Evolutionary conservation across 2,113 vertebrate genomes (phyloP).

Genomic region (Alethe diademata): DNA sequence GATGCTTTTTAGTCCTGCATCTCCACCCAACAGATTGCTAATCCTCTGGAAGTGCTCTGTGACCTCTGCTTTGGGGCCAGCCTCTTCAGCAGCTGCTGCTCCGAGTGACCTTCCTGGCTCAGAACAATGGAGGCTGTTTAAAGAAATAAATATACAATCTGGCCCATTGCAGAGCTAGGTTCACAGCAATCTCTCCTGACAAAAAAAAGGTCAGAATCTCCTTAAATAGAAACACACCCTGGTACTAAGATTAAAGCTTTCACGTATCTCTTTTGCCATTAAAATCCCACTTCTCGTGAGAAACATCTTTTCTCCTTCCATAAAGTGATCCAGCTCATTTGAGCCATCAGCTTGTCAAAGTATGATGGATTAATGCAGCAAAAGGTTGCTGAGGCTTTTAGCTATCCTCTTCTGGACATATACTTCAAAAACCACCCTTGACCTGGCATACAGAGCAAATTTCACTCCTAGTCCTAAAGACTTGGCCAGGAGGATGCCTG

Average conservation of each 20-base stretch:
- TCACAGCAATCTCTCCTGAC: neutral
- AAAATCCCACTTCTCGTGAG: neutral
- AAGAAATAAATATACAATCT: neutral
- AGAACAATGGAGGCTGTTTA: neutral
- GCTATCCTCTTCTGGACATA: neutral
- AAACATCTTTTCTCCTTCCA: neutral
- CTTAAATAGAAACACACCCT: neutral
- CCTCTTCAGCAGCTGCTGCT: constrained; percentile 15
- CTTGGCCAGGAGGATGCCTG: constrained; percentile 6
- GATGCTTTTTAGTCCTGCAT: neutral
- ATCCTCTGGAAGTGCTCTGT: neutral
- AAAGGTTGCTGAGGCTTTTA: constrained; percentile 6
- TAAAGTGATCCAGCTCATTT: neutral
- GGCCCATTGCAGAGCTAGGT: neutral
- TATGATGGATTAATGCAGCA: neutral
- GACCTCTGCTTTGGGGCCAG: neutral
- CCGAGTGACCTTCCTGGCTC: neutral
- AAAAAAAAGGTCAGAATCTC: neutral
- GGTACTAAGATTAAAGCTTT: neutral
- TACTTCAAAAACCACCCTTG: constrained; percentile 15
- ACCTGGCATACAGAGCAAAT: neutral
- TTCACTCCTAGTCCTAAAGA: neutral
- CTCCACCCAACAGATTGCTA: neutral
- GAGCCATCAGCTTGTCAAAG: neutral
- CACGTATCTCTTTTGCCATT: neutral